Evolutionary conservation across 2,888 invertebrate species (phyloP), one percentile per base, ranked within the genome.

Genomic region (Antheraea assamensis): DNA sequence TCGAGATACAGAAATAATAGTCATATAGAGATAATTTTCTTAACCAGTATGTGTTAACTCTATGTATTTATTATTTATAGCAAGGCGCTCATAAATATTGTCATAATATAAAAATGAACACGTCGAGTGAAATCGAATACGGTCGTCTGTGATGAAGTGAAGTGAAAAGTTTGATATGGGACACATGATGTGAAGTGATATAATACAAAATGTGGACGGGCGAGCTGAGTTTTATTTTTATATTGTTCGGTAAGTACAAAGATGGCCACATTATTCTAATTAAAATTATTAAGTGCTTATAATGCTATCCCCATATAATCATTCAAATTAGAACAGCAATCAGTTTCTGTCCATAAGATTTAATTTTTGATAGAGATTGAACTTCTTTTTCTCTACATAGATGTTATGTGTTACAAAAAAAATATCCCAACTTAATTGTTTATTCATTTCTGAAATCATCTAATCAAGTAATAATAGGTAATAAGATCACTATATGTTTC

Each of bases 171-270:
- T 78, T 78, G 83, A 84, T 84, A 79, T 80, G 85, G 86, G 82
- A 85, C 85, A 83, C 89, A 90, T 89, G 80, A 93, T 93, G 93
- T 93, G 91, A 91, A 87, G 81, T 80, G 80, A 83, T 77, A 83
- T 71, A 78, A 78, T 75, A 76, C 88, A 91, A 83, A 79, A 93
- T 93, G 93, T 93, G 93, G 93, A 89, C 92, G 85, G 92, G 90
- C 82, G 90, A 90, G 90, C 88, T 93, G 81, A 90, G 89, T 89
- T 93, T 91, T 86, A 89, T 93, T 83, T 92, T 93, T 80, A 85
- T 93, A 87, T 90, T 93, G 87, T 92, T 93, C 84, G 93, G 93
- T 93, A 80, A 93, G 93, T 90, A 73, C 31, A 42, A 15, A 70
- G 24, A 7, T 71, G 4, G 10, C 10, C 10, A 42, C 1, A 42